phyloP scores from a whole-genome alignment of 2,888 invertebrate species.

The Hemaris fuciformis region DNA sequence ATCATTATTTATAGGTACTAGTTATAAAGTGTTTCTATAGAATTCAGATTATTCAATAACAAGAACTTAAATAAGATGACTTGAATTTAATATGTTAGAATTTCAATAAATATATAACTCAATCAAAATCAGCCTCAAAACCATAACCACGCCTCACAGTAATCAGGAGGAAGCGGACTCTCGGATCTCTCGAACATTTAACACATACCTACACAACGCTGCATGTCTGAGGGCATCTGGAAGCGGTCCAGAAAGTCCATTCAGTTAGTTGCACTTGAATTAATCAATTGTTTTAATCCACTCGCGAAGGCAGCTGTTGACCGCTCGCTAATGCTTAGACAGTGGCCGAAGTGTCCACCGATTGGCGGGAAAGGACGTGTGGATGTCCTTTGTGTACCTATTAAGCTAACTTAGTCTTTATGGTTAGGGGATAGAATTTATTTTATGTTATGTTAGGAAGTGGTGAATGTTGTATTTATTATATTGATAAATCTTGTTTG shows the following conservation, averaged over 20 bases:
- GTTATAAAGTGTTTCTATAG: too few species aligned
- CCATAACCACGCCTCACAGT: not conserved
- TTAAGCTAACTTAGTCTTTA: not conserved
- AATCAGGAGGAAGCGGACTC: not conserved
- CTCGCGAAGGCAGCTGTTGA: slow-evolving; percentile 62
- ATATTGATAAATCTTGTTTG: too few species aligned
- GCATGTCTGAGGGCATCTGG: slow-evolving; percentile 46
- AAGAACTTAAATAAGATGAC: too few species aligned
- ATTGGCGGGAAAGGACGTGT: slow-evolving; percentile 15
- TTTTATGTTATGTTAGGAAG: too few species aligned
- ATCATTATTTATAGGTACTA: too few species aligned
- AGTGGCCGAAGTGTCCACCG: slow-evolving; percentile 21
- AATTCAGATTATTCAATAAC: too few species aligned
- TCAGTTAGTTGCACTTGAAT: slow-evolving; percentile 65
- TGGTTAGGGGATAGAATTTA: not conserved
- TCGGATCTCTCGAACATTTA: not conserved
- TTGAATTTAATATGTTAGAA: too few species aligned
- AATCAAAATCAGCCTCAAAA: not conserved
- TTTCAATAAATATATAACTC: not conserved
- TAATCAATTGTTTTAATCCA: slow-evolving; percentile 77
- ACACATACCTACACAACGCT: slow-evolving; percentile 13
- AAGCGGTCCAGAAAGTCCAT: slow-evolving; percentile 59
- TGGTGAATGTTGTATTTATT: too few species aligned
- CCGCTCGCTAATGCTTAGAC: slow-evolving; percentile 39
- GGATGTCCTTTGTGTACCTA: not conserved